phyloP scores from a whole-genome alignment of 2,797 vertebrate genomes.

The Liasis olivaceus region DNA sequence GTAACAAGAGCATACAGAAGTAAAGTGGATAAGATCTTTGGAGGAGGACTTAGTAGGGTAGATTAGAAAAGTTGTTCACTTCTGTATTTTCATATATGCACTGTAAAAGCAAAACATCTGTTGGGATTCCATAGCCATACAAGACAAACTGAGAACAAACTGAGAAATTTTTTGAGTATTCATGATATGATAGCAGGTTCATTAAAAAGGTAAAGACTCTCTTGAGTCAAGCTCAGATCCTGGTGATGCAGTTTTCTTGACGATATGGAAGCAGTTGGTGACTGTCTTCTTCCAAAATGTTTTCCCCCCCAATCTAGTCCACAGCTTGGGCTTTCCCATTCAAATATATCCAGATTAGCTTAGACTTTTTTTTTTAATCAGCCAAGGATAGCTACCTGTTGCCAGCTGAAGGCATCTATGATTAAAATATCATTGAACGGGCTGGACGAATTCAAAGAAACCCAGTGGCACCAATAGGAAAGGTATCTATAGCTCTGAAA shows the following conservation, averaged over 20 bases:
- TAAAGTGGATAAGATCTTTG: background rate
- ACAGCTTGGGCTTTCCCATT: background rate
- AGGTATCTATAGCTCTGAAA: background rate
- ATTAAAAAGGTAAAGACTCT: background rate
- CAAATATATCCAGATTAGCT: background rate
- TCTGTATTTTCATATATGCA: background rate
- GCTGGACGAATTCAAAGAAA: background rate
- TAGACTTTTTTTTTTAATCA: background rate
- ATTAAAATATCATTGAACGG: background rate
- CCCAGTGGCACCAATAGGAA: background rate
- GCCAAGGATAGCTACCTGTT: background rate
- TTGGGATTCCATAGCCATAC: background rate
- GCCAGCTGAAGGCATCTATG: background rate
- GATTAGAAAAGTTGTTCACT: background rate
- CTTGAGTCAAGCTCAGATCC: background rate
- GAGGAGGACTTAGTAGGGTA: background rate
- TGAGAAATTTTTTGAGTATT: background rate
- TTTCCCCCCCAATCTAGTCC: background rate
- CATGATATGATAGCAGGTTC: background rate
- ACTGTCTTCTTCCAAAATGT: background rate
- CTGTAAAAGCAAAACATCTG: background rate
- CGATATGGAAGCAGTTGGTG: background rate
- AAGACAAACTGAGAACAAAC: background rate
- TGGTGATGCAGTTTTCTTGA: background rate
- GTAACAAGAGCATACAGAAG: background rate